Evolutionary conservation across 53 echinoderm and acorn worm genomes (phyloP).

Genomic region (Actinopyga echinites): DNA sequence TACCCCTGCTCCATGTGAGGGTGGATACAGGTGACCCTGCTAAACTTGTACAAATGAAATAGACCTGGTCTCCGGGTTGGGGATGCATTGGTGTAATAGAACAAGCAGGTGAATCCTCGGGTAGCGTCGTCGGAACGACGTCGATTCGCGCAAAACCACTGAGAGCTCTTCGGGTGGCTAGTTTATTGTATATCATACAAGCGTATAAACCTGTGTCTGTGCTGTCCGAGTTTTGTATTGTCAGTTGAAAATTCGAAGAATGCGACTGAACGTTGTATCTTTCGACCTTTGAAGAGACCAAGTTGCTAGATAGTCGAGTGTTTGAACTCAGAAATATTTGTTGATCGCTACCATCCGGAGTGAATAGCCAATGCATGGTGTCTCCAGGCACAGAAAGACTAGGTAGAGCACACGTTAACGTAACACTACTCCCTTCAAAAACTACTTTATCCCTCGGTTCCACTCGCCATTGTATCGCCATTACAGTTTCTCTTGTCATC

Average conservation of each 20-base stretch:
- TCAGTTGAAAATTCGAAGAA: conserved; percentile 34
- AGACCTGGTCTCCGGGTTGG: conserved; percentile 67
- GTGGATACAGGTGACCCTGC: conserved; percentile 45
- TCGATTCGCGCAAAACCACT: conserved; percentile 61
- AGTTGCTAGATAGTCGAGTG: conserved; percentile 24
- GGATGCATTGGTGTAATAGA: conserved; percentile 70
- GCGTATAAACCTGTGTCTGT: conserved; percentile 77
- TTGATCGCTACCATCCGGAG: conserved; percentile 28
- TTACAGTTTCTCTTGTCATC: not conserved
- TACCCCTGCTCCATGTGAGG: conserved; percentile 58
- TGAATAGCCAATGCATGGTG: conserved; percentile 59
- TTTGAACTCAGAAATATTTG: conserved; percentile 58
- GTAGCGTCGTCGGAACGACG: conserved; percentile 61
- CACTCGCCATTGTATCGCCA: conserved; percentile 48
- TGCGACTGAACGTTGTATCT: conserved; percentile 41
- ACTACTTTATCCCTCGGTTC: conserved; percentile 50
- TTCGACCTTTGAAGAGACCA: conserved; percentile 33
- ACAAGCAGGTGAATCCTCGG: conserved; percentile 66
- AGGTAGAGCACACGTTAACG: conserved; percentile 51
- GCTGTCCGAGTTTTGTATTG: conserved; percentile 25
- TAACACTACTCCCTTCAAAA: conserved; percentile 55
- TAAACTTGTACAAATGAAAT: conserved; percentile 67
- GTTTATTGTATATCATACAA: conserved; percentile 71
- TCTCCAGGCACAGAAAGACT: conserved; percentile 43
- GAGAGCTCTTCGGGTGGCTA: conserved; percentile 52